Evolutionary conservation across 2,113 vertebrate genomes (phyloP).

Genomic region (Tyto alba): DNA sequence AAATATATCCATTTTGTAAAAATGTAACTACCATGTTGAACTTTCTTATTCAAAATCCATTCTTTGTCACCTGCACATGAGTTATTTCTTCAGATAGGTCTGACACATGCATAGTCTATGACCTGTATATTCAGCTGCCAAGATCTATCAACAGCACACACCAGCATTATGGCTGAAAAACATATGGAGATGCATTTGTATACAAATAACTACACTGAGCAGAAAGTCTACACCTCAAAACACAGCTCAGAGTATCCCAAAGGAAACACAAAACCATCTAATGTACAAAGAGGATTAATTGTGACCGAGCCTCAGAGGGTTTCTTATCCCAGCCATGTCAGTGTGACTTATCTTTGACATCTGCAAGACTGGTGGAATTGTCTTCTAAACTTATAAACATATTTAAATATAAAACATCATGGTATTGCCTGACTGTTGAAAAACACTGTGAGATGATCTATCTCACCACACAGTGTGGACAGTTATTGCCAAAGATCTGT

Average conservation of each 20-base stretch:
- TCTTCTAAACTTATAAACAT: background rate
- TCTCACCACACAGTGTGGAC: background rate
- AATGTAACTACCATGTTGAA: background rate
- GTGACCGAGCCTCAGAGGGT: background rate
- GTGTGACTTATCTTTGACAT: background rate
- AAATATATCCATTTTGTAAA: background rate
- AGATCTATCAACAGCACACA: slow-evolving; percentile 14
- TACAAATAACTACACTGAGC: background rate
- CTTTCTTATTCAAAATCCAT: background rate
- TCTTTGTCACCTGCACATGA: background rate
- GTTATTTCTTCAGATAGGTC: background rate
- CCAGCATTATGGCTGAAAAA: slow-evolving; percentile 25
- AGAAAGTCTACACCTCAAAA: slow-evolving; percentile 51
- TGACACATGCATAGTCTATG: background rate
- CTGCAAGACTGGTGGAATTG: slow-evolving; percentile 4
- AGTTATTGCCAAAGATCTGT: background rate
- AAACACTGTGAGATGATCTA: background rate
- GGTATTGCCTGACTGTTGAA: background rate
- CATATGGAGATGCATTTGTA: slow-evolving; percentile 5
- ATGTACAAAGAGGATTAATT: slow-evolving; percentile 45
- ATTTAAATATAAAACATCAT: background rate
- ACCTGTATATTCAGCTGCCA: slow-evolving; percentile 29
- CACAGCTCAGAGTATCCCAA: background rate
- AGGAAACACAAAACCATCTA: slow-evolving; percentile 49
- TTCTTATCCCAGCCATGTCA: background rate